Conservation (phyloP, 1,140 invertebrate species). For the Portunus trituberculatus region DNA sequence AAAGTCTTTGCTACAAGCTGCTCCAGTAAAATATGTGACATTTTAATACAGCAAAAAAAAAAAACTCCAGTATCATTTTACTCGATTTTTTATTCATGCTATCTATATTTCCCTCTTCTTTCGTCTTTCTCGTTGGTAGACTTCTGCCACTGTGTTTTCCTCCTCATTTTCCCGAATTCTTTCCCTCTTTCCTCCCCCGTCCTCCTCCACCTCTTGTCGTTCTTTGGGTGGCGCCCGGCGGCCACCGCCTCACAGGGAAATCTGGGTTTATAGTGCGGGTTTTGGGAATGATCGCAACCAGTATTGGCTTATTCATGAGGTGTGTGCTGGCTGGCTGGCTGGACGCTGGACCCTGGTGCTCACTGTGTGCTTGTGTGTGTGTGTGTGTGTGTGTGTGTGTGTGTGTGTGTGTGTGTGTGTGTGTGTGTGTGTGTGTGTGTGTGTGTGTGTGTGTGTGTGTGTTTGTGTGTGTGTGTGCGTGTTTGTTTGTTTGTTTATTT, state of each 20-base stretch:
- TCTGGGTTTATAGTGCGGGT: not conserved
- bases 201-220: not conserved
- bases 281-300: not conserved
- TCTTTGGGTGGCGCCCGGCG: not conserved
- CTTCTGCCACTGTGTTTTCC: not conserved
- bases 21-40: no score
- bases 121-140: not conserved
- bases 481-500: no score
- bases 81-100: no score
- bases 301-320: constrained; percentile 4
- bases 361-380: no score
- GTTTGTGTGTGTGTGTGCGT: no score
- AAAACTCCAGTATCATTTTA: no score
- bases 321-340: not conserved
- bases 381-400: no score
- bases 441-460: no score
- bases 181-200: not conserved
- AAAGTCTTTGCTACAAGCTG: no score
- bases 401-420: no score
- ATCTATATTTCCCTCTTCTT: not conserved
- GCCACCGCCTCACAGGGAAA: not conserved
- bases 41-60: no score
- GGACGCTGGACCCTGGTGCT: not conserved
- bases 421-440: no score
- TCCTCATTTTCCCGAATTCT: not conserved